These are phyloP conservation scores for Saccopteryx bilineata DNA, from an alignment of 2,113 vertebrate genomes.

Conservation along the genomic window DNA sequence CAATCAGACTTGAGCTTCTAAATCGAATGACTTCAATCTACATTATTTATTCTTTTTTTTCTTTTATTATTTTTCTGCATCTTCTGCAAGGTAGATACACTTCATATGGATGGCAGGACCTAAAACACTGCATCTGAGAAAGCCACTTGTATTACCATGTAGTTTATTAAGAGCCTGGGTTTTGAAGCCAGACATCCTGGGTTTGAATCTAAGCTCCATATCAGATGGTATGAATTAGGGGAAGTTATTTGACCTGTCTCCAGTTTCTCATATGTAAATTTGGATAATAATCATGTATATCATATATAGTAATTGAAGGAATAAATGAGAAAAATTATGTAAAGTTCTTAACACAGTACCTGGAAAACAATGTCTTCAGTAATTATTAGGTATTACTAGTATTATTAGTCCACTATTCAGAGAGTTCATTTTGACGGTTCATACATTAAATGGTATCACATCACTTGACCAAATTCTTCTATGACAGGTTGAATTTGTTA, in stretches of 20 bases:
- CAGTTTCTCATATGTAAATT: neutral
- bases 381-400: neutral
- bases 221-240: neutral
- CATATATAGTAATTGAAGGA: neutral
- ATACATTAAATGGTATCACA: neutral
- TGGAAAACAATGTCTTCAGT: neutral
- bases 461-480: neutral
- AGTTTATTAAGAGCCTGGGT: neutral
- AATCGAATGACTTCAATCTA: neutral
- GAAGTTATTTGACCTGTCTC: neutral
- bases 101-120: neutral
- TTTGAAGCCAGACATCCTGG: neutral
- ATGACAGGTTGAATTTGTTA: neutral
- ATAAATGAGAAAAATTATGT: constrained; percentile 23
- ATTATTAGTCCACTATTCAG: neutral
- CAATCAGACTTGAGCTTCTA: neutral
- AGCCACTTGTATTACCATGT: neutral
- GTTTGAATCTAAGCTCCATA: neutral
- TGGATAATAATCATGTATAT: neutral
- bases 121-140: neutral
- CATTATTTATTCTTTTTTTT: neutral
- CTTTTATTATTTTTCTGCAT: neutral
- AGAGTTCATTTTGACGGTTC: neutral
- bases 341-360: neutral
- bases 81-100: neutral